These are phyloP conservation scores for Botia almorhae DNA, from an alignment of 2,797 vertebrate genomes.

Conservation along the genomic window DNA sequence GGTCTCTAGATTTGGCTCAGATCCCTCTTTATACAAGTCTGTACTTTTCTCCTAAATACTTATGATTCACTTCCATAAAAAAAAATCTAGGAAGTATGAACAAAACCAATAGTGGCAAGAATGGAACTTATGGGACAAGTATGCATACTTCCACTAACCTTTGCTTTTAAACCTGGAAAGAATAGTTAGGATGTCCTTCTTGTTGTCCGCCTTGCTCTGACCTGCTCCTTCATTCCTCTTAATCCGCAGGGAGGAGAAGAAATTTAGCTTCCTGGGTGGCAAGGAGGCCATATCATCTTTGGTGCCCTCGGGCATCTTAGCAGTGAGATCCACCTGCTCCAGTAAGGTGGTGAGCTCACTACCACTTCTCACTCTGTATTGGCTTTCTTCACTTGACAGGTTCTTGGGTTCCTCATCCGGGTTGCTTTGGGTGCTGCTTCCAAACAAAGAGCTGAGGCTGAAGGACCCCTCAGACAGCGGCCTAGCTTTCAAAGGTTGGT, in stretches of 20 bases:
- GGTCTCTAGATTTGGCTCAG: no score
- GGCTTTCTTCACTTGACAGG: background rate
- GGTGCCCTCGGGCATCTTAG: conserved; percentile 57
- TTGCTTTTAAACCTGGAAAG: conserved; percentile 76
- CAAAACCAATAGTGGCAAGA: background rate
- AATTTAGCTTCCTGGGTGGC: conserved; percentile 67
- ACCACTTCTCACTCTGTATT: conserved; percentile 54
- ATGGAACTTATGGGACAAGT: background rate
- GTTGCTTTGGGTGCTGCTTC: background rate
- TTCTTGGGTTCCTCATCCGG: conserved; percentile 19
- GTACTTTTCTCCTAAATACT: background rate
- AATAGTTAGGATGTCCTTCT: conserved; percentile 74
- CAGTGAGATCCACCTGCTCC: conserved; percentile 72
- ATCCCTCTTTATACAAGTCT: no score
- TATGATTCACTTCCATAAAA: no score
- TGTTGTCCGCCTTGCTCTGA: conserved; percentile 43
- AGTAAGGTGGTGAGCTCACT: conserved; percentile 71
- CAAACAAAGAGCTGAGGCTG: conserved; percentile 59
- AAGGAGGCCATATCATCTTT: conserved; percentile 63
- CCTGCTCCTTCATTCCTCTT: conserved; percentile 55
- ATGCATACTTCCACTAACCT: conserved; percentile 53
- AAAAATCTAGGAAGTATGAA: background rate
- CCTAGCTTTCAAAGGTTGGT: conserved; percentile 58
- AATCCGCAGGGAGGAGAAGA: conserved; percentile 82
- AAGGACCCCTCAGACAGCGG: conserved; percentile 73